phyloP scores from a whole-genome alignment of 2,888 invertebrate genomes.

The Cistogaster globosa region DNA sequence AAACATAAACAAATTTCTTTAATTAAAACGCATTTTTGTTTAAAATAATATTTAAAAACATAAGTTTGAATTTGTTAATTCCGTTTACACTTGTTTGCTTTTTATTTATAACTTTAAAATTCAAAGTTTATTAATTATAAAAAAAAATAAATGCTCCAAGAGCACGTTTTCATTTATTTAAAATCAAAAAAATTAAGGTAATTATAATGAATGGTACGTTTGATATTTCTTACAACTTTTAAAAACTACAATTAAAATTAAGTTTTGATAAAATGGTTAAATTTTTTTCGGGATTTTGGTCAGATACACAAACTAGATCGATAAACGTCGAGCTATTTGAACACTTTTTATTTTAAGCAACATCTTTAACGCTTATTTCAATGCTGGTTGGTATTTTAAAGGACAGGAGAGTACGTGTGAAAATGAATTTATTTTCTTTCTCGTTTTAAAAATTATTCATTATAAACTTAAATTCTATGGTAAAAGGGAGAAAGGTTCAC shows the following conservation, averaged over 20 bases:
- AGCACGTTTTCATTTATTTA: constrained; percentile 13
- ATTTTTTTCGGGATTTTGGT: background rate
- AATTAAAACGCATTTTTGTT: constrained; percentile 20
- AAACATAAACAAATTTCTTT: background rate
- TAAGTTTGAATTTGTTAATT: constrained; percentile 34
- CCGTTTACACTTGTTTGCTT: background rate
- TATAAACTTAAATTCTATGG: constrained; percentile 61
- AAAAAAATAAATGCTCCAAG: constrained; percentile 15
- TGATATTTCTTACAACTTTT: constrained; percentile 26
- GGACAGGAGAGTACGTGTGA: constrained; percentile 15
- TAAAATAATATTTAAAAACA: constrained; percentile 19
- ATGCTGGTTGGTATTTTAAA: constrained; percentile 9
- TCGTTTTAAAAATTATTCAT: constrained; percentile 37
- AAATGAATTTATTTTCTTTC: constrained; percentile 8
- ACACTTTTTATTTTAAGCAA: too few relatives aligned
- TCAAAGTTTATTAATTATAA: constrained; percentile 14
- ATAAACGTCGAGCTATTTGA: background rate
- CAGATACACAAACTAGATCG: constrained; percentile 5
- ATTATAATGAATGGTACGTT: constrained; percentile 25
- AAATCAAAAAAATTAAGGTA: constrained; percentile 25
- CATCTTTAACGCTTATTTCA: background rate
- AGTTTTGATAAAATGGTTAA: constrained; percentile 1
- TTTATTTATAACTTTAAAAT: constrained; percentile 22
- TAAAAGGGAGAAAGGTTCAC: constrained; percentile 46
- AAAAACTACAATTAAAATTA: constrained; percentile 41